Conservation (phyloP, 1,140 invertebrate genomes). For the Cydia splendana region DNA sequence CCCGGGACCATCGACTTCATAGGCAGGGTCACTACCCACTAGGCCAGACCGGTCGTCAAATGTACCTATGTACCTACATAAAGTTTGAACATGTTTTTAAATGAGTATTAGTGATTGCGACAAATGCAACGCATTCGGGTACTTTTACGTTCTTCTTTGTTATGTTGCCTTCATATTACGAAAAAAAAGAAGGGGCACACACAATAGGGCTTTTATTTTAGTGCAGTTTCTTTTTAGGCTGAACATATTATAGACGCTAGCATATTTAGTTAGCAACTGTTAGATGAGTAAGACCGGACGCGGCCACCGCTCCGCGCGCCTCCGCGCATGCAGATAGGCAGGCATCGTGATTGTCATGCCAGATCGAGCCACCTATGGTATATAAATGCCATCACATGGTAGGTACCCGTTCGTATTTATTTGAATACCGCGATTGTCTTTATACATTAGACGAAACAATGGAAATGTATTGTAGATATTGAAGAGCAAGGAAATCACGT, state of each 20-base stretch:
- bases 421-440: slow-evolving; percentile 66
- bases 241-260: slow-evolving; percentile 33
- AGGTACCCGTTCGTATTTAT: slow-evolving; percentile 60
- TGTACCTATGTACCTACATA: too few relatives aligned
- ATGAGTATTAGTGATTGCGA: too few relatives aligned
- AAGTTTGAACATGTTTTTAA: too few relatives aligned
- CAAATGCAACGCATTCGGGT: too few relatives aligned
- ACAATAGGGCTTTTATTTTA: too few relatives aligned
- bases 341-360: slow-evolving; percentile 67
- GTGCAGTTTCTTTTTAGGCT: too few relatives aligned
- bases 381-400: slow-evolving; percentile 73
- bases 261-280: slow-evolving; percentile 59
- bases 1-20: too few relatives aligned
- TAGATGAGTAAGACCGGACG: slow-evolving; percentile 75
- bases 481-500: slow-evolving; percentile 47
- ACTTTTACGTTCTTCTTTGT: too few relatives aligned
- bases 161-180: too few relatives aligned
- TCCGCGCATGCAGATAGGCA: slow-evolving; percentile 69
- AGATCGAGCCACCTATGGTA: slow-evolving; percentile 66
- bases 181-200: too few relatives aligned
- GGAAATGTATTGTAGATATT: slow-evolving; percentile 51
- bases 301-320: slow-evolving; percentile 44
- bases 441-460: slow-evolving; percentile 66
- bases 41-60: too few relatives aligned
- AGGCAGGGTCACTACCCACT: too few relatives aligned